These are phyloP conservation scores for Clarias gariepinus DNA, from an alignment of 2,113 vertebrate species.

Conservation along the genomic window DNA sequence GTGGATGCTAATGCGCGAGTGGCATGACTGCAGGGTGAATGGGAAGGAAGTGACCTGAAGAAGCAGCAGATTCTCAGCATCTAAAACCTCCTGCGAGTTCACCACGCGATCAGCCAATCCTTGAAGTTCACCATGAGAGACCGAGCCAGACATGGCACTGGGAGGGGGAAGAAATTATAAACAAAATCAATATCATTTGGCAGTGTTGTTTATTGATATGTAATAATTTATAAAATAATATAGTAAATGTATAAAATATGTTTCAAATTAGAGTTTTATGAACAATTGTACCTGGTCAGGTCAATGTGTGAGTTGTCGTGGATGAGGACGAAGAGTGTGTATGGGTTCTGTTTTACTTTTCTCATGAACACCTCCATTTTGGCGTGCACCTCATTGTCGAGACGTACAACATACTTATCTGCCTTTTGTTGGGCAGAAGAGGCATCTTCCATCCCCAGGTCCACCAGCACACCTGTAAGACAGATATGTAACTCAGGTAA, in stretches of 20 bases:
- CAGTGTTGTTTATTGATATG: not conserved
- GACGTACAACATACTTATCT: constrained; percentile 90
- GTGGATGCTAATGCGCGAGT: constrained; percentile 87
- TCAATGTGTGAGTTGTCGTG: constrained; percentile 96
- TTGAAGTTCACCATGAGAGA: constrained; percentile 90
- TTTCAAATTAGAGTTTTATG: not conserved
- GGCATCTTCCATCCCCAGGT: constrained; percentile 90
- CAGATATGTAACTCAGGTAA: not conserved
- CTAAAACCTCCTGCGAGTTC: constrained; percentile 93
- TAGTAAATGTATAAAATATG: not conserved
- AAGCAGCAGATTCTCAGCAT: constrained; percentile 93
- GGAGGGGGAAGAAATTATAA: constrained; percentile 9
- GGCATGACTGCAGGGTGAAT: constrained; percentile 89
- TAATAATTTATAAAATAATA: not conserved
- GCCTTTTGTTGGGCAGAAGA: constrained; percentile 80
- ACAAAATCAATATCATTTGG: not conserved
- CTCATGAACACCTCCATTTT: constrained; percentile 96
- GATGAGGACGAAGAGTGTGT: constrained; percentile 94
- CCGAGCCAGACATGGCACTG: constrained; percentile 83
- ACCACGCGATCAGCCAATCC: constrained; percentile 94
- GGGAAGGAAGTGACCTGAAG: constrained; percentile 98
- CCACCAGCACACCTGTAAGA: constrained; percentile 87
- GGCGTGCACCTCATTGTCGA: constrained; percentile 87
- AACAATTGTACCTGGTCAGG: constrained; percentile 84
- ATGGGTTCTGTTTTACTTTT: constrained; percentile 93